These are phyloP conservation scores for Marronus borbonicus DNA, from an alignment of 2,888 invertebrate genomes.

Conservation along the genomic window DNA sequence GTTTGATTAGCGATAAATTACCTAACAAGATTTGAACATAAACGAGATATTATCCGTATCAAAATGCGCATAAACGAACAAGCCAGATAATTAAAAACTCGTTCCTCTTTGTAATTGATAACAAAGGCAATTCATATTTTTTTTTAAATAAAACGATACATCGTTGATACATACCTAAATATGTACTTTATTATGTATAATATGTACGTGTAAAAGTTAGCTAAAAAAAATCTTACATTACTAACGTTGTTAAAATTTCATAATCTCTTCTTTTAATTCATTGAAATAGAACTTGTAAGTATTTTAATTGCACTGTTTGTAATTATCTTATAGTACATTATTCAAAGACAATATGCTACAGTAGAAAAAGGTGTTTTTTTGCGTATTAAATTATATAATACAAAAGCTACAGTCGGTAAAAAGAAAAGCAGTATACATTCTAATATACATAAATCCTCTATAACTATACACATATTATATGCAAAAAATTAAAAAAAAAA, in stretches of 20 bases:
- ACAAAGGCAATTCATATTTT: background rate
- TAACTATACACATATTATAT: slow-evolving; percentile 33
- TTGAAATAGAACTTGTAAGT: slow-evolving; percentile 20
- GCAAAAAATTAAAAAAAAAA: slow-evolving; percentile 17
- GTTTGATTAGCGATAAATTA: background rate
- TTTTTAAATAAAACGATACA: slow-evolving; percentile 1
- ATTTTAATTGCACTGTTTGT: slow-evolving; percentile 34
- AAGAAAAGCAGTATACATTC: slow-evolving; percentile 26
- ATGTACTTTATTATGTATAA: background rate
- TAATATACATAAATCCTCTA: slow-evolving; percentile 19
- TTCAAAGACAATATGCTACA: slow-evolving; percentile 17
- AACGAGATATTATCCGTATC: too few relatives aligned
- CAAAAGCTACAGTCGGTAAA: slow-evolving; percentile 44
- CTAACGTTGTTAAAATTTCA: slow-evolving; percentile 27
- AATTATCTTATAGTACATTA: background rate
- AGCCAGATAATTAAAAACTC: too few relatives aligned
- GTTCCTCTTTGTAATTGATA: background rate
- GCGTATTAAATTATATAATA: slow-evolving; percentile 52
- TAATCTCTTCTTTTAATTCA: slow-evolving; percentile 15
- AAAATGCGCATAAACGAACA: too few relatives aligned
- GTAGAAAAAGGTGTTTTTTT: slow-evolving; percentile 24
- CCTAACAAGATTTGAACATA: slow-evolving; percentile 6
- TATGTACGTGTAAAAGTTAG: slow-evolving; percentile 14
- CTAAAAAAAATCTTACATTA: slow-evolving; percentile 23
- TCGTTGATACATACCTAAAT: background rate